phyloP scores from a whole-genome alignment of 2,888 invertebrate genomes.

The Pterobdella sp. region DNA sequence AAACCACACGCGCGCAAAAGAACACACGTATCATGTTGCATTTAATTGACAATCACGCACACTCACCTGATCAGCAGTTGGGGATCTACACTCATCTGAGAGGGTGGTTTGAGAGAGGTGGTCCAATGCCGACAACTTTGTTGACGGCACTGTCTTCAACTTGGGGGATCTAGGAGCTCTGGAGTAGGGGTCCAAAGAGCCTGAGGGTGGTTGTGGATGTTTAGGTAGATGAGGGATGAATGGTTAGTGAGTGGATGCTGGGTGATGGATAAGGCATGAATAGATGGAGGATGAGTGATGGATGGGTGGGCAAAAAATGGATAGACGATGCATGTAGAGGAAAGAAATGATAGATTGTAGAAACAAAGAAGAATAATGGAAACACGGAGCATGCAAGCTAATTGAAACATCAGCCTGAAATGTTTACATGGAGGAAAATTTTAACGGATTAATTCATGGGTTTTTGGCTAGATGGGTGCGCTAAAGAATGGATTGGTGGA shows the following conservation, averaged over 20 bases:
- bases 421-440: no score
- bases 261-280: no score
- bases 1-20: not conserved
- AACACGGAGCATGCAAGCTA: no score
- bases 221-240: not conserved
- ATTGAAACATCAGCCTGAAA: no score
- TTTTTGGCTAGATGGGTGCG: no score
- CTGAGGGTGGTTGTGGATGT: constrained; percentile 39
- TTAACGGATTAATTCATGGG: no score
- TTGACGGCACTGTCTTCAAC: constrained; percentile 41
- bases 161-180: constrained; percentile 71
- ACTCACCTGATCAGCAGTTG: constrained; percentile 49
- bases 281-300: not conserved
- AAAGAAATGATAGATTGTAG: no score
- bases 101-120: constrained; percentile 33
- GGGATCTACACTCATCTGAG: constrained; percentile 44
- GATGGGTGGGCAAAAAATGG: no score
- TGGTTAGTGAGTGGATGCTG: not conserved
- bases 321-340: no score
- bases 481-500: not conserved
- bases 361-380: no score
- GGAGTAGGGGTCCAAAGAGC: constrained; percentile 73
- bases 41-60: not conserved
- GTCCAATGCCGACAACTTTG: constrained; percentile 35
- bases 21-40: not conserved